Evolutionary conservation across 2,888 invertebrate genomes (phyloP).

Genomic region (Drosophila longiperda): DNA sequence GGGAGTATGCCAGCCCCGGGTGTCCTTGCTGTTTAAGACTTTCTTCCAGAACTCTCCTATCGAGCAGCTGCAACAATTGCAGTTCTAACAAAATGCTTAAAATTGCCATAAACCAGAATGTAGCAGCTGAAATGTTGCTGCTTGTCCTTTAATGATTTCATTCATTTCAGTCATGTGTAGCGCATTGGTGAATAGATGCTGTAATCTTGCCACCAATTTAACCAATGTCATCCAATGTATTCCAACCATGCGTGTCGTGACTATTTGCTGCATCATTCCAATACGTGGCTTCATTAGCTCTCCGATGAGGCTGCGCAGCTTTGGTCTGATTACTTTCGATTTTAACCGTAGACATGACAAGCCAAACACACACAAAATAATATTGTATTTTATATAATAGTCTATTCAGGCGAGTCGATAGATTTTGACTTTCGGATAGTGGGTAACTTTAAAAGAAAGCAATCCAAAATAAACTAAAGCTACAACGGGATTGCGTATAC

Average conservation of each 20-base stretch:
- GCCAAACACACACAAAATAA: not conserved
- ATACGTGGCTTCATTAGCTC: slow-evolving; percentile 45
- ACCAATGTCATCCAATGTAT: slow-evolving; percentile 2
- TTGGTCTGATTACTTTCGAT: slow-evolving; percentile 13
- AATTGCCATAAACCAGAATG: slow-evolving; percentile 18
- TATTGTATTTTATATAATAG: not conserved
- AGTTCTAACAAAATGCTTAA: slow-evolving; percentile 36
- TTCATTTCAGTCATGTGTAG: slow-evolving; percentile 55
- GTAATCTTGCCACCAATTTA: slow-evolving; percentile 59
- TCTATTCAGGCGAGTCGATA: too few species aligned
- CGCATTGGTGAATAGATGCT: slow-evolving; percentile 20
- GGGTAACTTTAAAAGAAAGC: not conserved
- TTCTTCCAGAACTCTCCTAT: not conserved
- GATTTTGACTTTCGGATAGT: not conserved
- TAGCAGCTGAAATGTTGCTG: not conserved
- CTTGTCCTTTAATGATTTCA: not conserved
- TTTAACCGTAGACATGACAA: slow-evolving; percentile 22
- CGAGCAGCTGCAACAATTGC: slow-evolving; percentile 9
- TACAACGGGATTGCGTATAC: slow-evolving; percentile 34
- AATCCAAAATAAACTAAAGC: slow-evolving; percentile 7
- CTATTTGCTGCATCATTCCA: slow-evolving; percentile 16
- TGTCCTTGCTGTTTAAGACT: slow-evolving; percentile 10
- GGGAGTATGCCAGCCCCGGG: slow-evolving; percentile 24
- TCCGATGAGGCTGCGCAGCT: slow-evolving; percentile 20
- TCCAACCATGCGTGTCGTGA: slow-evolving; percentile 24